Evolutionary conservation across 2,113 vertebrate species (phyloP), one percentile per base, ranked within the genome.

Genomic region (Arvicanthis niloticus): DNA sequence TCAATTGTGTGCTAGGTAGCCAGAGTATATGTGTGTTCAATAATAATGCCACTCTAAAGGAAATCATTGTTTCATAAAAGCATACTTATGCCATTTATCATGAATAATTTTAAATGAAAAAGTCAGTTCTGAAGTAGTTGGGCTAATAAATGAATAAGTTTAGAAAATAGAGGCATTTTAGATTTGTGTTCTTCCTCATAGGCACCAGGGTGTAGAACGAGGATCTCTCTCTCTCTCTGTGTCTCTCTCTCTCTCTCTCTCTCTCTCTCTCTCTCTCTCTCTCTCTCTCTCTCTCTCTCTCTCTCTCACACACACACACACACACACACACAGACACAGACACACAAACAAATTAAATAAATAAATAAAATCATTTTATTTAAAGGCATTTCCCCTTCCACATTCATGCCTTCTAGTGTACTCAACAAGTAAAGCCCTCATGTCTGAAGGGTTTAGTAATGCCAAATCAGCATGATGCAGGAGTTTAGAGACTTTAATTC

Each of bases 401-500:
- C 65, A 53, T 15, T 81, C 81, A 76, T 0, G 40, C 24, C 76
- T 67, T 77, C 10, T 22, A 85, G 65, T 60, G 42, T 48, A 51
- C 56, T 95, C 88, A 13, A 67, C 26, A 75, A 80, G 60, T 88
- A 37, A 91, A 88, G 31, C 31, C 53, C 51, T 84, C 53, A 7
- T 19, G 22, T 15, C 53, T 51, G 40, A 93, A 2, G 8, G 13
- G 42, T 26, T 89, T 68, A n/a, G 60, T 11, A 75, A 95, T 80
- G 80, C 48, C 72, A 96, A 86, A 58, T 90, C 76, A 95, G 91
- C 48, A 29, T 48, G 92, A 93, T 13, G 5, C 19, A 87, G 45
- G 56, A 92, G 31, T 29, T 90, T 90, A 93, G 40, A 84, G 78
- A 94, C 67, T 93, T 95, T 85, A 77, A 58, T 89, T 93, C 51